Conservation (phyloP, 1,140 invertebrate genomes). For the Heliconius melpomene region DNA sequence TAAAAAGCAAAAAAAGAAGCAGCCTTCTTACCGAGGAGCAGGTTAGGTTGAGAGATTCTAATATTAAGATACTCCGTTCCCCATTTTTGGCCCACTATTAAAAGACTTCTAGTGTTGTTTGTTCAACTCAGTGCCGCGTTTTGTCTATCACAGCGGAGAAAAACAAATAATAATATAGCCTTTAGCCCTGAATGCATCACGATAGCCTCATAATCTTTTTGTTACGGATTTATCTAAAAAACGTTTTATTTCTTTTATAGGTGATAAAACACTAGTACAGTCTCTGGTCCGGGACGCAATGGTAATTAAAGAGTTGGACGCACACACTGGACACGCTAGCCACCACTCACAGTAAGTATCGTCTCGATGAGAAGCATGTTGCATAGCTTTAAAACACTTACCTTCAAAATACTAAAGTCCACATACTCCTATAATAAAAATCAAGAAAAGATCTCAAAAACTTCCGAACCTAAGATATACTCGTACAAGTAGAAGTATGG, state of each 20-base stretch:
- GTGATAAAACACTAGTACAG: constrained; percentile 91
- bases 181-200: too few relatives aligned
- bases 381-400: constrained; percentile 20
- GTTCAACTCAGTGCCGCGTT: too few relatives aligned
- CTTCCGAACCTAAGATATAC: neutral
- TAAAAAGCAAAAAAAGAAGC: too few relatives aligned
- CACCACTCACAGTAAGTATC: constrained; percentile 75
- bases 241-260: constrained; percentile 58
- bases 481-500: too few relatives aligned
- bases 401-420: constrained; percentile 18
- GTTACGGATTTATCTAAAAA: too few relatives aligned
- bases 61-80: too few relatives aligned
- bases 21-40: too few relatives aligned
- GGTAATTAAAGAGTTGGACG: constrained; percentile 89
- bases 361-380: constrained; percentile 37
- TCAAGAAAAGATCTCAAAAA: constrained; percentile 17
- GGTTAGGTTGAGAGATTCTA: too few relatives aligned
- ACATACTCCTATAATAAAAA: constrained; percentile 9
- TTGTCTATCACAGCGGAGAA: neutral
- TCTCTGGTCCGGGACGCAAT: constrained; percentile 92
- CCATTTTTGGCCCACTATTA: too few relatives aligned
- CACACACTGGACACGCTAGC: constrained; percentile 79
- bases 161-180: too few relatives aligned
- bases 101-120: too few relatives aligned
- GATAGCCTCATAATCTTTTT: too few relatives aligned